Evolutionary conservation across 1,140 invertebrate genomes (phyloP), one percentile per base, ranked within the genome.

Genomic region (Akabosia matsudoensis): DNA sequence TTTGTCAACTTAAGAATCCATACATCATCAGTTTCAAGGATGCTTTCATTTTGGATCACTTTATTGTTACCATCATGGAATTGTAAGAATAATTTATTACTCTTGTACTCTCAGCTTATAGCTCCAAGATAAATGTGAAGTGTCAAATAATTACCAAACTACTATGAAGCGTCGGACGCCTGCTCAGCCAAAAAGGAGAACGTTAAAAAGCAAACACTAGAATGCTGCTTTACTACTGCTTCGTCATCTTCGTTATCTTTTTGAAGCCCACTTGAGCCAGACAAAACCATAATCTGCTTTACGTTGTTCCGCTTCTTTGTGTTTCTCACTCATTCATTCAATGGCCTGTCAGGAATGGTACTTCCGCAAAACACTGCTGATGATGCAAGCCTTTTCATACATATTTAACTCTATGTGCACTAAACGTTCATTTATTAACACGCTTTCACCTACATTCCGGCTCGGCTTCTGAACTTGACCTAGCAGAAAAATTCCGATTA

Each of bases 1-100:
- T 92, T 70, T 89, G 90, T 31, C 84, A 89, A 71, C 86, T 88
- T 7, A 86, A 88, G 51, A 89, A 89, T 71, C 87, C 89, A 0
- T 84, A 89, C 72, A 88, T 92, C 72, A 88, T 92, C n/a, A 85
- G 87, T 56, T 85, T 93, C 16, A 88, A 90, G 80, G 91, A 92
- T 84, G 90, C 91, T 4, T 92, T 89, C 85, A 90, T 92, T 81
- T 91, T 90, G n/a, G 85, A 86, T 22, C 87, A 87, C 56, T 90
- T 92, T 82, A 87, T 92, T 54, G 90, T 92, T 76, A 87, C 92
- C 75, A 88, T 93, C 76, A 90, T 92, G 85, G 91, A 93, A 85
- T 90, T 89, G 91, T 92, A 85, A 90, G 90, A 33, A 74, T 34
- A 72, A 34, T 61, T 76, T 73, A 33, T 33, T 67, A 30, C 61